Evolutionary conservation across 2,888 invertebrate genomes (phyloP).

Genomic region (Matsumyia berberina): DNA sequence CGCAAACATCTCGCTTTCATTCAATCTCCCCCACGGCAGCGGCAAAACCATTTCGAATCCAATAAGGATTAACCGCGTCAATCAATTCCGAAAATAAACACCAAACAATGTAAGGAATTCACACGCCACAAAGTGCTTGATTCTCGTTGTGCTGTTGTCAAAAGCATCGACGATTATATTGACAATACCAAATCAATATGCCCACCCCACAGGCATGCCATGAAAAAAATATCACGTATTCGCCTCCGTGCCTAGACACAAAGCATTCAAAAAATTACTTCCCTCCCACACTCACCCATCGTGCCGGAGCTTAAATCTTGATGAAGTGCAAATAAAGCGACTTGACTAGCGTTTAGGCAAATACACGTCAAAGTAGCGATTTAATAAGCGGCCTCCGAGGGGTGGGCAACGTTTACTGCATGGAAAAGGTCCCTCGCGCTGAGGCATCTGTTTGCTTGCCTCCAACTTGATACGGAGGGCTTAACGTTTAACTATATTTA

Average conservation of each 20-base stretch:
- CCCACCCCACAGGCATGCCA: not conserved
- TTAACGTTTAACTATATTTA: conserved; percentile 12
- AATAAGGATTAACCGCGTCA: conserved; percentile 4
- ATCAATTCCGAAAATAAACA: conserved; percentile 1
- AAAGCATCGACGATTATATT: conserved; percentile 13
- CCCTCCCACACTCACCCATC: not conserved
- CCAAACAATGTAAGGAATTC: not conserved
- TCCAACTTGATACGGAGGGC: not conserved
- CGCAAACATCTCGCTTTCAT: not conserved
- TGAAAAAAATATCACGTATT: conserved; percentile 21
- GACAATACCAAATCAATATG: conserved; percentile 11
- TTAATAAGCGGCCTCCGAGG: not conserved
- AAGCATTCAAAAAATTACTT: not conserved
- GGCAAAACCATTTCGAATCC: not conserved
- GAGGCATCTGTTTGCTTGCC: conserved; percentile 9
- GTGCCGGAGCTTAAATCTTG: conserved; percentile 15
- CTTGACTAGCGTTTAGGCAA: conserved; percentile 24
- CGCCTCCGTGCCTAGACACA: not conserved
- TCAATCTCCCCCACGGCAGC: no score
- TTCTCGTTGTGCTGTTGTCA: not conserved
- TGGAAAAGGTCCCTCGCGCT: not conserved
- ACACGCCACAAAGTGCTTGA: not conserved
- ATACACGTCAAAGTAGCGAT: conserved; percentile 9
- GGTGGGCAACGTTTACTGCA: conserved; percentile 17
- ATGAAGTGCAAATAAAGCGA: conserved; percentile 38